Evolutionary conservation across 1,140 invertebrate genomes (phyloP), one percentile per base, ranked within the genome.

Genomic region (Ylistrum balloti): DNA sequence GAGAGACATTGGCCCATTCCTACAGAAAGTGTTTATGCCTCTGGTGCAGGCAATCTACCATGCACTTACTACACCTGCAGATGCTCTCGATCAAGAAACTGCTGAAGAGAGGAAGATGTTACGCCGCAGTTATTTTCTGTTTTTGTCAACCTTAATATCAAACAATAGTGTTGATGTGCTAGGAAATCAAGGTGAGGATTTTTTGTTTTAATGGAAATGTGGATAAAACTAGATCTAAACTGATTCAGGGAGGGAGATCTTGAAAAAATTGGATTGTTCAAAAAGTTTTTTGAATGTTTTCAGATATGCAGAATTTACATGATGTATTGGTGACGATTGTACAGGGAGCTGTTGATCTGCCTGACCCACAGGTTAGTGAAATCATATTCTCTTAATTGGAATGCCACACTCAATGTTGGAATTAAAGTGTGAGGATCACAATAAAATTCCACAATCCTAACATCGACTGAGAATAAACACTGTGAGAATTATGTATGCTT

Each of bases 91-190:
- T 91, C 96, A 97, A 90, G 96, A 96, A 86, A 96, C 96, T 11
- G 94, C 95, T 28, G 94, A 94, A 9, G 97, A 97, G 41, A 96
- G 96, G 91, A 96, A 96, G 85, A 90, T 96, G 33, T 94, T 97
- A n/a, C 97, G 97, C 88, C 93, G 97, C 56, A 96, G 96, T 74
- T 97, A 97, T 93, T 97, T 96, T 92, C 93, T 96, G n/a, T 97
- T 97, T 92, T 94, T 97, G 86, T 95, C 96, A 20, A 96, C 97
- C 28, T 96, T 97, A 86, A 95, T 97, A 10, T 96, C 94, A 32
- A 97, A 97, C 93, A 95, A 97, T 91, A 95, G 97, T 28, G 93
- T 96, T 17, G 96, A 97, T 93, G 97, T 97, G 0, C 92, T 97
- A 38, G 95, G 95, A 89, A 93, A 95, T 89, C 96, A 97, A 94